Evolutionary conservation across 2,113 vertebrate species (phyloP).

Genomic region (Strix aluco): DNA sequence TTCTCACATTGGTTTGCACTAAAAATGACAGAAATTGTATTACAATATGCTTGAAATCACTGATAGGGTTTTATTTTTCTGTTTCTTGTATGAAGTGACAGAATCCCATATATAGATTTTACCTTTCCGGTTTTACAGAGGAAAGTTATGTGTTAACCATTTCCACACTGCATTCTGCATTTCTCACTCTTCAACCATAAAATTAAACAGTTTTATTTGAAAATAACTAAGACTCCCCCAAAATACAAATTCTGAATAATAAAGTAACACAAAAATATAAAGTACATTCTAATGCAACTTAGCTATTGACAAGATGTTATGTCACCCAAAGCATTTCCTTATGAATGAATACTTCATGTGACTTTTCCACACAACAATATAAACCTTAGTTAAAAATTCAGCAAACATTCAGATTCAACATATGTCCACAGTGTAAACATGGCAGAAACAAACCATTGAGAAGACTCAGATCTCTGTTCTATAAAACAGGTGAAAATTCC

Average conservation of each 20-base stretch:
- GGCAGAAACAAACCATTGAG: neutral
- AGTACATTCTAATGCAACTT: neutral
- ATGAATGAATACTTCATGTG: rapidly evolving
- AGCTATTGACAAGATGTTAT: neutral
- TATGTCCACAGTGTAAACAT: neutral
- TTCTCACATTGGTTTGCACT: neutral
- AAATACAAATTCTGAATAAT: neutral
- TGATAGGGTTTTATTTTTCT: neutral
- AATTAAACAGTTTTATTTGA: neutral
- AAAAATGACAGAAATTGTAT: neutral
- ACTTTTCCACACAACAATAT: neutral
- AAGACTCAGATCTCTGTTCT: neutral
- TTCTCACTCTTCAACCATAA: neutral
- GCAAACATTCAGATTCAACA: neutral
- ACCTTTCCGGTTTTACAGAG: neutral
- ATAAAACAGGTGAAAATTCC: neutral
- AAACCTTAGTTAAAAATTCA: neutral
- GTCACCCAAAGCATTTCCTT: neutral
- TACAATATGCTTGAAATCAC: neutral
- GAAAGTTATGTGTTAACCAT: neutral
- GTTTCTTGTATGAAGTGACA: neutral
- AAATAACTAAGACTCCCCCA: neutral
- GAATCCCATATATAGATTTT: neutral
- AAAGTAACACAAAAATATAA: neutral
- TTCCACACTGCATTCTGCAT: neutral